A percentile compares a stretch with the other conserved stretches of the same genome.
These are phyloP conservation scores for Sigmodon hispidus DNA, from an alignment of 2,113 vertebrate genomes.

Conservation along the genomic window DNA sequence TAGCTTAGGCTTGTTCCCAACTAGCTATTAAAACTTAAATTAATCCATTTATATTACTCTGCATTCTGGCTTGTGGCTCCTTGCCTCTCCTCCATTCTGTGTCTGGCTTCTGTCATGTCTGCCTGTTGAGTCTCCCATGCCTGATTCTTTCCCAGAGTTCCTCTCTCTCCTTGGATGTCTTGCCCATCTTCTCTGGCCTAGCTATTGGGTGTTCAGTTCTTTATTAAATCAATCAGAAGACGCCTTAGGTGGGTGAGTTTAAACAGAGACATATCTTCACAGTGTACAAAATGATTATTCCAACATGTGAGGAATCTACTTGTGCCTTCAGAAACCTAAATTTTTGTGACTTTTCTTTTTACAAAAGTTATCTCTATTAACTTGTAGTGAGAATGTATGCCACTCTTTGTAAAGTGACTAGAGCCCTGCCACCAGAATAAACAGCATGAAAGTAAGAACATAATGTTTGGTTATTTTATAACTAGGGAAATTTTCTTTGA, in stretches of 20 bases:
- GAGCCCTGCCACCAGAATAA: conserved; percentile 24
- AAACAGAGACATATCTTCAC: neutral
- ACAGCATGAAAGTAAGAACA: neutral
- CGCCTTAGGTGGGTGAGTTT: neutral
- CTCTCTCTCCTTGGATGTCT: neutral
- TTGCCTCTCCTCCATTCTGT: neutral
- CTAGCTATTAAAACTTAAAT: neutral
- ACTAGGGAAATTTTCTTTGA: conserved; percentile 45
- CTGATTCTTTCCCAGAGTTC: neutral
- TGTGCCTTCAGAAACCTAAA: neutral
- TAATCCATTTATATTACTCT: neutral
- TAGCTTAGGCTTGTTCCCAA: neutral
- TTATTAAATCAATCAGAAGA: neutral
- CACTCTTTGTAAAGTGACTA: neutral
- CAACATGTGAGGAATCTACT: neutral
- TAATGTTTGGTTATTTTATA: conserved; percentile 14
- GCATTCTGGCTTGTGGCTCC: neutral
- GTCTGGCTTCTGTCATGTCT: neutral
- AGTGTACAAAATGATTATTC: neutral
- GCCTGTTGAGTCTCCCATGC: neutral
- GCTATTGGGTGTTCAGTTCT: neutral
- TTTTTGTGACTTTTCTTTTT: neutral
- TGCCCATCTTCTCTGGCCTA: neutral
- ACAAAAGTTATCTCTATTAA: conserved; percentile 7
- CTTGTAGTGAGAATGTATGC: neutral